Percentiles rank a stretch among this genome's conserved stretches.
These are phyloP conservation scores for Triplophysa yarkandensis DNA, from an alignment of 2,797 vertebrate genomes.

Conservation along the genomic window DNA sequence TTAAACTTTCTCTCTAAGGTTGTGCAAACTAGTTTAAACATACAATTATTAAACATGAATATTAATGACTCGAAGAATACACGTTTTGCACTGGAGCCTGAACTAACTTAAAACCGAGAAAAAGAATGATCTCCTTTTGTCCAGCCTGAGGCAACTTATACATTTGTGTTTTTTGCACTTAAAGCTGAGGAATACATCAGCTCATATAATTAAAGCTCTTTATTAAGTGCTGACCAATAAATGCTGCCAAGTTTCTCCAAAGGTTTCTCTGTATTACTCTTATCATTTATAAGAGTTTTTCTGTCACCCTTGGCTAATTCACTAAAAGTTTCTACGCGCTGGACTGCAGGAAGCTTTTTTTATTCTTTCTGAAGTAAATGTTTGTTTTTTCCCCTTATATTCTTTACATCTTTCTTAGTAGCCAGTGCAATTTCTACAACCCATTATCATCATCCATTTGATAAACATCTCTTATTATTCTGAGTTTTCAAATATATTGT, in stretches of 20 bases:
- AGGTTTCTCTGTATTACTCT: not conserved
- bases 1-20: too few relatives aligned
- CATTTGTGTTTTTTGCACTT: conserved; percentile 2
- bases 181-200: conserved; percentile 15
- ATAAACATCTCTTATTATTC: too few relatives aligned
- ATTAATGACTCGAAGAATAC: not conserved
- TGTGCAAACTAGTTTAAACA: not conserved
- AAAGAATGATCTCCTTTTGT: not conserved
- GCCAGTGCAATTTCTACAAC: too few relatives aligned
- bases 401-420: too few relatives aligned
- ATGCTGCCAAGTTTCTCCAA: conserved; percentile 5
- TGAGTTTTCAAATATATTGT: too few relatives aligned
- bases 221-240: conserved; percentile 28
- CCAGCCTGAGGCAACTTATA: not conserved
- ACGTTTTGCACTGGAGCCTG: not conserved
- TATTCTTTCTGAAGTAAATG: not conserved
- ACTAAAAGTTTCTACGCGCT: not conserved
- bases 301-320: conserved; percentile 1
- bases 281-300: conserved; percentile 4
- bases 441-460: too few relatives aligned
- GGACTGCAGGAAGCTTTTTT: not conserved
- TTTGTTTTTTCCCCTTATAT: not conserved
- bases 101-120: not conserved
- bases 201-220: conserved; percentile 13
- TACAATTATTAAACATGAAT: not conserved